These are phyloP conservation scores for Clistopyga incitator DNA, from an alignment of 2,888 invertebrate species.

Conservation along the genomic window DNA sequence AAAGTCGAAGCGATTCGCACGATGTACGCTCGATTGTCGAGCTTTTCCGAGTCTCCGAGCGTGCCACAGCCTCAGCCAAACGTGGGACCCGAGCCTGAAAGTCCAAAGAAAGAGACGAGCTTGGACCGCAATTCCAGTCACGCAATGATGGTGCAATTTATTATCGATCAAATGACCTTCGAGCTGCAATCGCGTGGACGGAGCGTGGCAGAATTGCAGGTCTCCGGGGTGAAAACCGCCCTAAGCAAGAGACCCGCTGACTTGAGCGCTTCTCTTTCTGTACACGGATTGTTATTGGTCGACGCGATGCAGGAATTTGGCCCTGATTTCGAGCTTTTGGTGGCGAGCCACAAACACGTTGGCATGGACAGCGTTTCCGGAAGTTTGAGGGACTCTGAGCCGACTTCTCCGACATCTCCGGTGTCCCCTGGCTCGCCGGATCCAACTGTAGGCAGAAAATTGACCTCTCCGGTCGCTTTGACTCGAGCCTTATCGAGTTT, in stretches of 20 bases:
- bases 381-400: conserved; percentile 95
- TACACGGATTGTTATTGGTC: conserved; percentile 96
- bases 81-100: conserved; percentile 75
- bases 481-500: conserved; percentile 86
- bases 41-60: conserved; percentile 73
- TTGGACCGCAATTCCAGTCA: conserved; percentile 77
- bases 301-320: conserved; percentile 98
- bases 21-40: conserved; percentile 85
- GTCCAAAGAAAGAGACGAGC: conserved; percentile 79
- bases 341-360: conserved; percentile 97
- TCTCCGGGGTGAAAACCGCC: conserved; percentile 93
- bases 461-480: conserved; percentile 86
- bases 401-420: conserved; percentile 94
- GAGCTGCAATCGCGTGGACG: conserved; percentile 93
- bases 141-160: conserved; percentile 93
- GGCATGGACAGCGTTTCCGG: conserved; percentile 98
- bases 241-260: conserved; percentile 91
- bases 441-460: conserved; percentile 82
- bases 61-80: conserved; percentile 64
- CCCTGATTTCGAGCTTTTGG: conserved; percentile 96
- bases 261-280: conserved; percentile 92
- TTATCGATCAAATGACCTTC: conserved; percentile 93
- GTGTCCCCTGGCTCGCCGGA: conserved; percentile 91
- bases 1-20: conserved; percentile 90
- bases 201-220: conserved; percentile 96